Conservation (phyloP, 1,140 invertebrate species). For the Drosophila murphyi region DNA sequence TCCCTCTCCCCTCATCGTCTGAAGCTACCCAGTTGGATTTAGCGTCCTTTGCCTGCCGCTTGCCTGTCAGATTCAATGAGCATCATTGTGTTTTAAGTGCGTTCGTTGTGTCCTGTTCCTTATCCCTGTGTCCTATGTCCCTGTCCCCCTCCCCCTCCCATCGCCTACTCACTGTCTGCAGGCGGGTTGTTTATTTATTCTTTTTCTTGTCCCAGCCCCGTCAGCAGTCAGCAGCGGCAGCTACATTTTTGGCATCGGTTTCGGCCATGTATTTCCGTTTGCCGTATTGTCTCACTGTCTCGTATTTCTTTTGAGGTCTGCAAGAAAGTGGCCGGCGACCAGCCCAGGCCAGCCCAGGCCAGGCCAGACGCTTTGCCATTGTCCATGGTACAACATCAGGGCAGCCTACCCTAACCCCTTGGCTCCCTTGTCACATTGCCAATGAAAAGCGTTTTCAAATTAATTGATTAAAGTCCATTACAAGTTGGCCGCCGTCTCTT, state of each 20-base stretch:
- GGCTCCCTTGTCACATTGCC: constrained; percentile 28
- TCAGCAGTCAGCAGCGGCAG: constrained; percentile 17
- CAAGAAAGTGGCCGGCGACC: constrained; percentile 67
- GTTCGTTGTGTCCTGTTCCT: constrained; percentile 65
- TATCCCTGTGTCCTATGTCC: constrained; percentile 18
- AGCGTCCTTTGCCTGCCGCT: constrained; percentile 40
- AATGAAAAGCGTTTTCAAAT: constrained; percentile 83
- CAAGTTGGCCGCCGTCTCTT: constrained; percentile 64
- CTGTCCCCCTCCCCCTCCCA: neutral
- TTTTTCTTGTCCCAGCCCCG: constrained; percentile 62
- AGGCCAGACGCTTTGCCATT: constrained; percentile 59
- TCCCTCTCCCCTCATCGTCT: neutral
- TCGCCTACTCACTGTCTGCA: neutral
- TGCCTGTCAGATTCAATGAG: constrained; percentile 80
- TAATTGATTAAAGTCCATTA: constrained; percentile 83
- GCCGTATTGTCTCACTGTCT: constrained; percentile 45
- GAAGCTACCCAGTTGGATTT: constrained; percentile 5
- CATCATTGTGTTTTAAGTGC: constrained; percentile 83
- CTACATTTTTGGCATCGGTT: constrained; percentile 76
- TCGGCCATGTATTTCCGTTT: constrained; percentile 71
- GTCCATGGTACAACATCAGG: neutral
- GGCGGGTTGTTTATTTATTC: constrained; percentile 75
- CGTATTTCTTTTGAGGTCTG: constrained; percentile 16
- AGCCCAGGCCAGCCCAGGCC: neutral
- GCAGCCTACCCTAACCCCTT: neutral